A percentile compares a stretch with the other conserved stretches of the same genome.
These are phyloP conservation scores for Brachionus calyciflorus DNA, from an alignment of 1,140 invertebrate genomes.

Conservation along the genomic window DNA sequence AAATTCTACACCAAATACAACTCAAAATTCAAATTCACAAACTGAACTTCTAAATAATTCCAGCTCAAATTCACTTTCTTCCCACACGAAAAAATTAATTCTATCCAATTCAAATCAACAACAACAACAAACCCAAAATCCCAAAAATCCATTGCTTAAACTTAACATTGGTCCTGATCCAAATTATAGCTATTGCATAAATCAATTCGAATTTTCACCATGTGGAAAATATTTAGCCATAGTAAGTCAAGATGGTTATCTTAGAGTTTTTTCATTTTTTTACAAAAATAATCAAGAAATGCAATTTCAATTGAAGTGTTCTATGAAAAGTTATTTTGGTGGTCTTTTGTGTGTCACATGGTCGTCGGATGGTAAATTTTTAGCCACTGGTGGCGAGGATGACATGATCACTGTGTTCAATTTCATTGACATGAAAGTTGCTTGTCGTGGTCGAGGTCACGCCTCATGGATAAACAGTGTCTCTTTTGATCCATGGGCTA, in stretches of 20 bases:
- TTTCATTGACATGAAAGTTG: constrained; percentile 79
- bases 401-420: constrained; percentile 98
- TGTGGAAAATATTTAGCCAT: constrained; percentile 79
- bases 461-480: constrained; percentile 91
- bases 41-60: background rate
- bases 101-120: constrained; percentile 5
- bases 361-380: constrained; percentile 91
- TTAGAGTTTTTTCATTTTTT: constrained; percentile 93
- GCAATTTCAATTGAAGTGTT: constrained; percentile 48
- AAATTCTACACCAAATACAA: background rate
- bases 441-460: constrained; percentile 86
- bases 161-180: constrained; percentile 10
- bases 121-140: background rate
- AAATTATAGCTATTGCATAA: constrained; percentile 77
- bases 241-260: constrained; percentile 85
- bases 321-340: constrained; percentile 90
- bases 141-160: constrained; percentile 34
- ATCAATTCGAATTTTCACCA: constrained; percentile 95
- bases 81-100: background rate
- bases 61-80: constrained; percentile 12
- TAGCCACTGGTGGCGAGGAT: constrained; percentile 95
- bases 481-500: constrained; percentile 80
- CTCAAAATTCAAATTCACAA: background rate
- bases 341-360: constrained; percentile 89
- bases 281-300: constrained; percentile 79